phyloP scores from a whole-genome alignment of 2,113 vertebrate species.

The Stigmatopora nigra region DNA sequence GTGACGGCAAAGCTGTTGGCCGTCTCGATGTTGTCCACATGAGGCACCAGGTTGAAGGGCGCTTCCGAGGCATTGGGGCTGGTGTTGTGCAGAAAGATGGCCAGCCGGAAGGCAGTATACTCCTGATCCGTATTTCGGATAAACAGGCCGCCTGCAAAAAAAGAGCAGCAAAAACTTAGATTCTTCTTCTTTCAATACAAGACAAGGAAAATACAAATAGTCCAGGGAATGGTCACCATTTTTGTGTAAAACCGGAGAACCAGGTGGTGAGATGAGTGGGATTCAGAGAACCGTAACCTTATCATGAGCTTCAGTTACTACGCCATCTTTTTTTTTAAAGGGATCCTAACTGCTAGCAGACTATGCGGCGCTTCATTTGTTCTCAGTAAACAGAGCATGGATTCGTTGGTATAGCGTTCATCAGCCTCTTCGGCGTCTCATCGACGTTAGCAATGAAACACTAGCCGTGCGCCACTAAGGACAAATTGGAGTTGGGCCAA shows the following conservation, averaged over 20 bases:
- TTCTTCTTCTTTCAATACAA: background rate
- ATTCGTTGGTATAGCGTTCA: background rate
- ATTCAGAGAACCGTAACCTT: no score
- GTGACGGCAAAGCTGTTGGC: constrained; percentile 99
- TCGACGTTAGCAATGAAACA: background rate
- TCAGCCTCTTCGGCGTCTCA: background rate
- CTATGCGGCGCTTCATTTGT: background rate
- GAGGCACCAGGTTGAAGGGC: constrained; percentile 98
- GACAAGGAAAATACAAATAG: no score
- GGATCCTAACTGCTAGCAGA: background rate
- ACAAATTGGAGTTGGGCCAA: constrained; percentile 3
- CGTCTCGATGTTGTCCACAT: constrained; percentile 99
- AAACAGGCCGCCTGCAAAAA: constrained; percentile 85
- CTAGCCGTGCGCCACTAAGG: background rate
- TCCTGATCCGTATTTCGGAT: constrained; percentile 99
- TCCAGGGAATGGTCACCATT: no score
- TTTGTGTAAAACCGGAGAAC: background rate
- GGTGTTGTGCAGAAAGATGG: constrained; percentile 99
- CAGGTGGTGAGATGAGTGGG: no score
- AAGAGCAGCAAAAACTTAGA: background rate
- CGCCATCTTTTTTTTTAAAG: background rate
- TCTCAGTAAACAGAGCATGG: background rate
- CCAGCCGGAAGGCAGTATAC: constrained; percentile 96
- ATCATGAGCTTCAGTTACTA: background rate
- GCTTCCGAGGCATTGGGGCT: constrained; percentile 96